Evolutionary conservation across 2,888 invertebrate species (phyloP), one percentile per base, ranked within the genome.

Genomic region (Callinectes sapidus): DNA sequence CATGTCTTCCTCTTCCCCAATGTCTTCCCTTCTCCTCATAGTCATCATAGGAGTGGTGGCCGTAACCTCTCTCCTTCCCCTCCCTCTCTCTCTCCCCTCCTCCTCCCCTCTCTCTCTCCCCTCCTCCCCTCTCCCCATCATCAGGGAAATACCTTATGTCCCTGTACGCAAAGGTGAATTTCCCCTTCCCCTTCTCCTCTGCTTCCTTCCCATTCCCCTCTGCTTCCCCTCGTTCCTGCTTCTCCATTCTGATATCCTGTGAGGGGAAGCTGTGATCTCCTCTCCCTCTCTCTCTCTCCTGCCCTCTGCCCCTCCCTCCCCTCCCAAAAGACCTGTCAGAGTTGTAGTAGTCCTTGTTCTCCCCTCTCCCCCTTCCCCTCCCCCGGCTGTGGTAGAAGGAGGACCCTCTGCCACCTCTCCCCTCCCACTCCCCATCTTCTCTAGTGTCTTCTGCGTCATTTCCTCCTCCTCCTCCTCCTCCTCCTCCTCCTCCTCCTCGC

Each of bases 91-190:
- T 77, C 39, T 55, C 54, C 23, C 55, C 23, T 61, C 71, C n/a
- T 1, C 39, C 28, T 14, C 77, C 89, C 18, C 42, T 55, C 35
- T 90, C 92, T 10, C 42, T n/a, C 42, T 54, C 92, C 89, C 14
- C 18, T 81, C 39, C 28, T 14, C 77, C 89, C 18, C 42, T 55
- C 35, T 90, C 92, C 16, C 42, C 87, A 87, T 87, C 71, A 71
- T 90, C 92, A 71, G 92, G 92, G 35, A 55, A 92, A 42, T 92
- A 92, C 28, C 92, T 39, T 23, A 90, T 92, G 28, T 90, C 92
- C 32, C 92, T 81, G 18, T 42, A 89, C 2, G 85, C 86, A 89
- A 92, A 92, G 32, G 77, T 92, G 10, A 91, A 87, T 32, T 55
- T 55, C n/a, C 81, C 90, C 54, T 61, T 55, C n/a, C 86, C 39